Percentiles rank a stretch among this genome's conserved stretches.
These are phyloP conservation scores for Hydrozoanthus gracilis DNA, from an alignment of 92 coral and sea anemone genomes.

Conservation along the genomic window DNA sequence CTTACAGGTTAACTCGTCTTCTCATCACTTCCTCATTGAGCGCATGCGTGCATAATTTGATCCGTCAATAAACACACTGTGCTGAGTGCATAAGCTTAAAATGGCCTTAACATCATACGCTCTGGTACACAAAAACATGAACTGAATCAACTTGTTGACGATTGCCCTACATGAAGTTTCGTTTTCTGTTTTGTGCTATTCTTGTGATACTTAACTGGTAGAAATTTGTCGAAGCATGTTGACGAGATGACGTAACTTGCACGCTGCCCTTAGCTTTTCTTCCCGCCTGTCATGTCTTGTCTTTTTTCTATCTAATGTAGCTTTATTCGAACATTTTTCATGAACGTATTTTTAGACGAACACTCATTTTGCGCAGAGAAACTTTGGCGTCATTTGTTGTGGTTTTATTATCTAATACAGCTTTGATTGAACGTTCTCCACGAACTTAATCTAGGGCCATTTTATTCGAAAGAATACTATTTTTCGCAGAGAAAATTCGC, in stretches of 20 bases:
- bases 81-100: background rate
- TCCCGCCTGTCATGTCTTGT: background rate
- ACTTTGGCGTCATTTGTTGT: too few relatives aligned
- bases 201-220: background rate
- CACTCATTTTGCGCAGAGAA: too few relatives aligned
- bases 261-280: slow-evolving; percentile 5
- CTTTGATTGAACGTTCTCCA: background rate
- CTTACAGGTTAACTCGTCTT: slow-evolving; percentile 23
- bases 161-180: too few relatives aligned
- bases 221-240: background rate
- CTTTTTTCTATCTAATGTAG: background rate
- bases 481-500: too few relatives aligned
- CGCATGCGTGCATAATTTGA: background rate
- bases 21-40: slow-evolving; percentile 47
- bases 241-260: slow-evolving; percentile 25
- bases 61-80: background rate
- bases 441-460: too few relatives aligned
- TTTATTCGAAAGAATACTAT: too few relatives aligned
- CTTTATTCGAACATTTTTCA: too few relatives aligned
- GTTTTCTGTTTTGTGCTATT: background rate
- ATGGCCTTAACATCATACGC: background rate
- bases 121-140: background rate
- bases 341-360: too few relatives aligned
- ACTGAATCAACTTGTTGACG: too few relatives aligned
- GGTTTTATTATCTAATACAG: background rate